Evolutionary conservation across 2,888 invertebrate genomes (phyloP).

Genomic region (Buathra laborator): DNA sequence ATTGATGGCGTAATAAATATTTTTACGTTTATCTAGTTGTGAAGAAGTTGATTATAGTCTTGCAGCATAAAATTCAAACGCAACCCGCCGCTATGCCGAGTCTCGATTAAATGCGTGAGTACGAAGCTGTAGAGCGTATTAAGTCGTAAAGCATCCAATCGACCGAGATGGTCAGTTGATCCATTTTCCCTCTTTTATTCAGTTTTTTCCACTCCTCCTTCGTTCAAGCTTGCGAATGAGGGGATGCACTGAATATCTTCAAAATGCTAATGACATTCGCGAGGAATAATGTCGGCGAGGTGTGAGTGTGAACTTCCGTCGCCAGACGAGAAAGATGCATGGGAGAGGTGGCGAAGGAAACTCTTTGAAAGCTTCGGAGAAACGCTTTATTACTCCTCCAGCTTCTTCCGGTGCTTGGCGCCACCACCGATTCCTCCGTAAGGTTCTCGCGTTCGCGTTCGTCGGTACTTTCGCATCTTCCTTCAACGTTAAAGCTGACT

Average conservation of each 20-base stretch:
- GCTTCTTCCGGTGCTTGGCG: constrained; percentile 3
- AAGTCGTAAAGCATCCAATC: constrained; percentile 19
- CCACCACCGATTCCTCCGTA: not conserved
- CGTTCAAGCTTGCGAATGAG: not conserved
- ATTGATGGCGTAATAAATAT: constrained; percentile 38
- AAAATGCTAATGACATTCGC: not conserved
- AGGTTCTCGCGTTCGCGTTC: not conserved
- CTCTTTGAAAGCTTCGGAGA: not conserved
- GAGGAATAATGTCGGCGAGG: not conserved
- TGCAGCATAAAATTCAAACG: constrained; percentile 14
- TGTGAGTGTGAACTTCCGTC: constrained; percentile 3
- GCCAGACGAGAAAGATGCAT: not conserved
- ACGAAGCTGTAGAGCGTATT: not conserved
- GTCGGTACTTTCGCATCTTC: constrained; percentile 9
- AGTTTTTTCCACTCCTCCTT: not conserved
- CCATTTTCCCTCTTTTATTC: not conserved
- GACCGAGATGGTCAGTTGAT: constrained; percentile 3
- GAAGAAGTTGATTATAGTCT: constrained; percentile 7
- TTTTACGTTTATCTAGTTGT: constrained; percentile 15
- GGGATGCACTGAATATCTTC: not conserved
- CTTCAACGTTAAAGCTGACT: constrained; percentile 30
- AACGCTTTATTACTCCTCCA: constrained; percentile 29
- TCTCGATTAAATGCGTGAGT: constrained; percentile 13
- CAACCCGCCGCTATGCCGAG: not conserved
- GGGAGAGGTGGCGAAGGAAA: not conserved